Base-by-base conservation (phyloP, 2,888 invertebrate genomes). In the Dasypogon diadema region DNA sequence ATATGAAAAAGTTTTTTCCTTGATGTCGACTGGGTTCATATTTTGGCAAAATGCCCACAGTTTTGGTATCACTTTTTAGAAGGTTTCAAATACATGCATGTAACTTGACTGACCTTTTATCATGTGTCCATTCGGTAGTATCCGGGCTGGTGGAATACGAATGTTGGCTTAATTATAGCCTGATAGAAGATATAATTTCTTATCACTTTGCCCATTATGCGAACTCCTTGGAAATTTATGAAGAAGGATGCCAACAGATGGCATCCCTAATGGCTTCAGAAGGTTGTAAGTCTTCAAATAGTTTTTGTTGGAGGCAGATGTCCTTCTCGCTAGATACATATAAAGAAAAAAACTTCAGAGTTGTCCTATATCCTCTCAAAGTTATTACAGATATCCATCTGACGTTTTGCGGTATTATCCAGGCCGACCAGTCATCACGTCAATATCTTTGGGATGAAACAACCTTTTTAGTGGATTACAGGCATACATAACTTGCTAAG, bases 391-490 rank as follows among this genome's bases (percentile, higher is more conserved):
- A 26, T 12, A 2, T 30, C 34, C 37, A 34, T 21, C 60, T 18
- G 37, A 60, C 21, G 60, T 37, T 60, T 18, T 60, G 60, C 60
- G 21, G 60, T 18, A 37, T 60, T 60, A 37, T 42, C 37, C 60
- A 8, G 16, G 21, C 18, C 37, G 42, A 12, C 16, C 60, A 60
- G 60, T 60, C 60, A 37, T 60, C 60, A 60, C 37, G 60, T 60
- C 60, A 60, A 60, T 60, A 60, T 21, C 60, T 37, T 16, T 18
- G 10, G 34, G 60, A 34, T 18, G 37, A 42, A 37, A 60, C 26
- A 60, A 37, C 60, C 16, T 60, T 60, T 60, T 60, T 37, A 60
- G 12, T 60, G 60, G 60, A 60, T 60, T 60, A 60, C 37, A 60
- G 60, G 18, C 26, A 26, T 16, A 60, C 26, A 37, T 22, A 58